phyloP scores from a whole-genome alignment of 2,888 invertebrate genomes.

The Brachyptera putata region DNA sequence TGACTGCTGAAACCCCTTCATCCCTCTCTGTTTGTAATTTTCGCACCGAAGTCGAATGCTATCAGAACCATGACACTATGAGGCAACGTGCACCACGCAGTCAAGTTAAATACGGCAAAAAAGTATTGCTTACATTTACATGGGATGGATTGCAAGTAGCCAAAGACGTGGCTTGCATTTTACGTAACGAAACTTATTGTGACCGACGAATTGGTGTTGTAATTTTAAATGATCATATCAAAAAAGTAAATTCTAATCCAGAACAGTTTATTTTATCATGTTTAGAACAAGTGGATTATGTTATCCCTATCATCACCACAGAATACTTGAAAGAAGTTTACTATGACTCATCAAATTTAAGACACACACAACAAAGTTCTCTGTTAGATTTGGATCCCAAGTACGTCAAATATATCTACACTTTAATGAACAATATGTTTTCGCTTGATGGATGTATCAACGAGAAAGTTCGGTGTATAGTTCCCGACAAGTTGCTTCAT shows the following conservation, averaged over 20 bases:
- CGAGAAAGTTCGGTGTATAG: conserved; percentile 27
- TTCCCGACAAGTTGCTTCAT: conserved; percentile 24
- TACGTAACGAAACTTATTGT: conserved; percentile 11
- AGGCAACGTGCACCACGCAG: no score
- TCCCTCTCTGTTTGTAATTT: not conserved
- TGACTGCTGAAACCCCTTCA: no score
- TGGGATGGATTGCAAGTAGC: conserved; percentile 25
- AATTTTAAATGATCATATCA: conserved; percentile 27
- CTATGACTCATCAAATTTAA: not conserved
- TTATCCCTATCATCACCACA: conserved; percentile 29
- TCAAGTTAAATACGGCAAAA: conserved; percentile 11
- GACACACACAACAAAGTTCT: not conserved
- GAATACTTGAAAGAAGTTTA: conserved; percentile 21
- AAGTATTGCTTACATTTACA: conserved; percentile 26
- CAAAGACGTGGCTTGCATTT: conserved; percentile 13
- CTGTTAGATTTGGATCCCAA: conserved; percentile 19
- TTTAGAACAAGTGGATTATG: conserved; percentile 28
- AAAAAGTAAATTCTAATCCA: conserved; percentile 20
- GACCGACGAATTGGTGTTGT: conserved; percentile 25
- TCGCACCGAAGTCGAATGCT: no score
- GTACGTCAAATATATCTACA: conserved; percentile 26
- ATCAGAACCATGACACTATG: no score
- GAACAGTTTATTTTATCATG: conserved; percentile 19
- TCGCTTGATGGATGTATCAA: conserved; percentile 25
- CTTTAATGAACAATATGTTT: conserved; percentile 26